Conservation (phyloP, 1,140 invertebrate species). For the Drosophila kikkawai region DNA sequence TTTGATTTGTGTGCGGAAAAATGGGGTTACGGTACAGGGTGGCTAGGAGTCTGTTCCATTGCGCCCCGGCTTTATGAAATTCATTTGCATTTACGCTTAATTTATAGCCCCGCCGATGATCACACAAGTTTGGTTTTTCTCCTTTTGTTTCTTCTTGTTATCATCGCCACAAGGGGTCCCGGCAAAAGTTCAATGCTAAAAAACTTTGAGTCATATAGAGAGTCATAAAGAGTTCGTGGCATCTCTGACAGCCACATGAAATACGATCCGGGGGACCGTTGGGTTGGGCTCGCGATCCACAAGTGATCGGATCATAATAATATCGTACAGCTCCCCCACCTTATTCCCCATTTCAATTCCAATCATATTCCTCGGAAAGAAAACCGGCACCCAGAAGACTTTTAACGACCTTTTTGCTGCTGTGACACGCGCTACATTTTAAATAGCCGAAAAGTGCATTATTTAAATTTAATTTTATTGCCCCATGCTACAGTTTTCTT, state of each 20-base stretch:
- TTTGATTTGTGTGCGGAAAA: conserved; percentile 72
- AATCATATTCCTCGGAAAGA: conserved; percentile 30
- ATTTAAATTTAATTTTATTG: conserved; percentile 75
- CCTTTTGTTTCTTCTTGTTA: conserved; percentile 4
- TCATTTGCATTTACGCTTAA: conserved; percentile 62
- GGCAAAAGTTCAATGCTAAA: conserved; percentile 52
- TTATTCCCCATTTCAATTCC: conserved; percentile 36
- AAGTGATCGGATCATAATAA: conserved; percentile 15
- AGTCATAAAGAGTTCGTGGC: conserved; percentile 32
- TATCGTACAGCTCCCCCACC: conserved; percentile 3
- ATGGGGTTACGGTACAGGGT: conserved; percentile 34
- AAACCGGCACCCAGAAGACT: conserved; percentile 8
- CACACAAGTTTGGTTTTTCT: conserved; percentile 33
- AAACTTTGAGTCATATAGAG: conserved; percentile 62
- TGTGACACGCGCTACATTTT: conserved; percentile 78
- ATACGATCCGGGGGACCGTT: conserved; percentile 52
- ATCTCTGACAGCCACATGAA: conserved; percentile 62
- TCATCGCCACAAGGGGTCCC: conserved; percentile 56
- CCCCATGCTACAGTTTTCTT: conserved; percentile 49
- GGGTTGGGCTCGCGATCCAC: conserved; percentile 28
- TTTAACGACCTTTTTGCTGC: conserved; percentile 53
- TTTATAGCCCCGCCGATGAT: conserved; percentile 60
- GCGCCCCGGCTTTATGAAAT: conserved; percentile 49
- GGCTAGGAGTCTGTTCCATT: conserved; percentile 16
- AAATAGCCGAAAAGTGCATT: conserved; percentile 48